Evolutionary conservation across 2,888 invertebrate genomes (phyloP).

Genomic region (Hoplodrina blanda): DNA sequence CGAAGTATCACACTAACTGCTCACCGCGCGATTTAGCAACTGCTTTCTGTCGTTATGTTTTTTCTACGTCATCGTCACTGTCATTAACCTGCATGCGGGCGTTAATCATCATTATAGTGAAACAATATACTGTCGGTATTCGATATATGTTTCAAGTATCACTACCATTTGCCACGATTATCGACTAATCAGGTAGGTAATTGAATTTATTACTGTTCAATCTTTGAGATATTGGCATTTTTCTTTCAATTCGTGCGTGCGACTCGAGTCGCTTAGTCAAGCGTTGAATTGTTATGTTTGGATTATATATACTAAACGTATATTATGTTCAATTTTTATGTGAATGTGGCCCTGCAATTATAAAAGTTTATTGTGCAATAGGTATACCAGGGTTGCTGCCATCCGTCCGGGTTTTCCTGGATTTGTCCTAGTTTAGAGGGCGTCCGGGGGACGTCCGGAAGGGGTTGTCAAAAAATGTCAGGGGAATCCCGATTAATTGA

Average conservation of each 20-base stretch:
- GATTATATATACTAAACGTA: too few relatives aligned
- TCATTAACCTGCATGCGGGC: conserved; percentile 27
- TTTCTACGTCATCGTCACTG: conserved; percentile 27
- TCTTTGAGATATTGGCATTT: conserved; percentile 37
- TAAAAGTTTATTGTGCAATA: conserved; percentile 33
- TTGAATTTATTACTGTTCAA: conserved; percentile 48
- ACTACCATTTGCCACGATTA: conserved; percentile 48
- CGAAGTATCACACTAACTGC: conserved; percentile 21
- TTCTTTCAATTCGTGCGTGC: conserved; percentile 27
- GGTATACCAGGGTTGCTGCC: too few relatives aligned
- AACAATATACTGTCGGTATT: conserved; percentile 49
- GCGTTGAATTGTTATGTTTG: conserved; percentile 16
- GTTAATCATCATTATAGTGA: conserved; percentile 56
- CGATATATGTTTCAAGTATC: conserved; percentile 59
- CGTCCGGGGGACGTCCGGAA: too few relatives aligned
- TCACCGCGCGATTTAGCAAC: conserved; percentile 33
- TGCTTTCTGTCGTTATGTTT: conserved; percentile 56
- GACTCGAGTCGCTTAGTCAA: conserved; percentile 5
- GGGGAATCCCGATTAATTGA: too few relatives aligned
- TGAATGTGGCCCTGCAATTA: conserved; percentile 34
- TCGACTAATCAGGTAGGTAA: conserved; percentile 56
- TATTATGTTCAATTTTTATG: background rate
- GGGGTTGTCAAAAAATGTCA: too few relatives aligned
- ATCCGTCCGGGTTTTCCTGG: too few relatives aligned
- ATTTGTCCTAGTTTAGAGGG: too few relatives aligned